phyloP scores from a whole-genome alignment of 2,113 vertebrate species.

The Petrocephalus zakoni region DNA sequence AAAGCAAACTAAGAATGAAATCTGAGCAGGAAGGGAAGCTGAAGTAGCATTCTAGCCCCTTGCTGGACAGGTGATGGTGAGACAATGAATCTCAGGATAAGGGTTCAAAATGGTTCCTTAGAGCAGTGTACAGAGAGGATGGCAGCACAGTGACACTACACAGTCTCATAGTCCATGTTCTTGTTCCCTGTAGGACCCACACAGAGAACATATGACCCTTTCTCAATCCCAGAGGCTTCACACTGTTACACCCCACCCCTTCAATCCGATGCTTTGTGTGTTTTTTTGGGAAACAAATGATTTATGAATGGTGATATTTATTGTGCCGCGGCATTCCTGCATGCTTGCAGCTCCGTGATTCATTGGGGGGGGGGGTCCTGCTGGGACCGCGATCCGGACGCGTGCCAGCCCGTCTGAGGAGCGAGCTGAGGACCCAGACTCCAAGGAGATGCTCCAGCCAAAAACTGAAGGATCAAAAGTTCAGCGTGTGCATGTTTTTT shows the following conservation, averaged over 20 bases:
- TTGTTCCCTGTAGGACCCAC: neutral
- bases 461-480: constrained; percentile 56
- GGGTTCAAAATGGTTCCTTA: neutral
- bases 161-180: neutral
- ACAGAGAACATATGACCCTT: neutral
- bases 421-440: constrained; percentile 55
- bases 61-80: no score
- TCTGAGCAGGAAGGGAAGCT: neutral
- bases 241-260: constrained; percentile 24
- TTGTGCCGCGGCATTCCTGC: constrained; percentile 54
- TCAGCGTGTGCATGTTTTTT: constrained; percentile 44
- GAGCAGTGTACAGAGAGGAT: neutral
- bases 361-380: constrained; percentile 48
- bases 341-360: constrained; percentile 62
- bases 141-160: neutral
- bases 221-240: neutral
- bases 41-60: neutral
- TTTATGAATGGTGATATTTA: constrained; percentile 64
- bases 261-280: constrained; percentile 38
- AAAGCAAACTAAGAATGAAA: no score
- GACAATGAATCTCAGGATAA: neutral
- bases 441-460: constrained; percentile 49
- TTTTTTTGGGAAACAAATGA: constrained; percentile 47
- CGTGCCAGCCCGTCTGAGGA: constrained; percentile 66
- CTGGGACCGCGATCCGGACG: constrained; percentile 52